Conservation (phyloP, 2,888 invertebrate species). For the Anaspis maculata region DNA sequence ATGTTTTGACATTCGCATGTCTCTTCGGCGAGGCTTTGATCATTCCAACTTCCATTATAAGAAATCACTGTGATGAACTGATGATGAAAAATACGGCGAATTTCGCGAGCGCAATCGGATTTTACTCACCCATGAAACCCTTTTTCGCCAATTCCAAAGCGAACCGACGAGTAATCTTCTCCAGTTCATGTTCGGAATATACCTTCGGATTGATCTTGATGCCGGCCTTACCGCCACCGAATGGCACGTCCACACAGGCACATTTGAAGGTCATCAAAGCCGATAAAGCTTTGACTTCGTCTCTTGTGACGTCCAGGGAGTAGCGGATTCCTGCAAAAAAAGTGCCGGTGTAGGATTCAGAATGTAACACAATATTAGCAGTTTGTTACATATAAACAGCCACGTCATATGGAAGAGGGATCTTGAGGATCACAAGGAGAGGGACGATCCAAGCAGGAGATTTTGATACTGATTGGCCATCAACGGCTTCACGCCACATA, state of each 20-base stretch:
- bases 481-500: too few species aligned
- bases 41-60: too few species aligned
- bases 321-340: constrained; percentile 67
- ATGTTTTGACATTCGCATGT: too few species aligned
- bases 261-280: constrained; percentile 99
- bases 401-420: too few species aligned
- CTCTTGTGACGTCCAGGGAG: constrained; percentile 82
- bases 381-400: too few species aligned
- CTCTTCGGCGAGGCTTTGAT: too few species aligned
- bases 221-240: constrained; percentile 95
- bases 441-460: too few species aligned
- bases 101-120: neutral
- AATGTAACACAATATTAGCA: too few species aligned
- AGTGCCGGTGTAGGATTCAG: neutral
- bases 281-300: constrained; percentile 93
- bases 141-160: constrained; percentile 95
- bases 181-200: constrained; percentile 88
- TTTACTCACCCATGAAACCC: constrained; percentile 70
- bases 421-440: too few species aligned
- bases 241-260: constrained; percentile 97
- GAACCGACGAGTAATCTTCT: constrained; percentile 93
- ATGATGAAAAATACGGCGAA: too few species aligned
- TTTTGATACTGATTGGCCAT: too few species aligned
- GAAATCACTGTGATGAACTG: too few species aligned
- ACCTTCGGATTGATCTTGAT: constrained; percentile 90